Evolutionary conservation across 2,888 invertebrate species (phyloP).

Genomic region (Bombylius major): DNA sequence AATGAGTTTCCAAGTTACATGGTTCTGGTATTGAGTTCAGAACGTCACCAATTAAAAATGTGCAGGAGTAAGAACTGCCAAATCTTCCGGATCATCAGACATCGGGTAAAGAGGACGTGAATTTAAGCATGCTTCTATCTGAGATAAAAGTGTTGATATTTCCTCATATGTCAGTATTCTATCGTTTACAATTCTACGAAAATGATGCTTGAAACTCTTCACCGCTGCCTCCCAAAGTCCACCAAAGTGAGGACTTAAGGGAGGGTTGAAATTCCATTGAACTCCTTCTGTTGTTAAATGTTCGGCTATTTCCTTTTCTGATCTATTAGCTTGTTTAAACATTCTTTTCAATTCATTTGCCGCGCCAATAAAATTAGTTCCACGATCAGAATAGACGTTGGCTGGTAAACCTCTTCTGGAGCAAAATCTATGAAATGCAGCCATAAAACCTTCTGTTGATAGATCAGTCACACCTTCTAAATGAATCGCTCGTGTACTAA

Average conservation of each 20-base stretch:
- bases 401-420: background rate
- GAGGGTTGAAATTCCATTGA: slow-evolving; percentile 23
- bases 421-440: background rate
- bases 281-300: background rate
- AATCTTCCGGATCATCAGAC: background rate
- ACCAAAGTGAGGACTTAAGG: slow-evolving; percentile 21
- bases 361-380: background rate
- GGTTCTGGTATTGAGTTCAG: background rate
- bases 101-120: background rate
- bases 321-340: background rate
- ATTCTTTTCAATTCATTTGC: background rate
- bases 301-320: background rate
- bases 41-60: background rate
- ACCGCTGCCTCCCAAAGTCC: too few relatives aligned
- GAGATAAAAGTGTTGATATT: background rate
- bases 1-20: too few relatives aligned
- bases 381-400: background rate
- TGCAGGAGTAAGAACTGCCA: background rate
- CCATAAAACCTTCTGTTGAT: background rate
- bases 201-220: slow-evolving; percentile 9
- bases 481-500: background rate
- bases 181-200: background rate
- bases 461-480: background rate
- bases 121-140: slow-evolving; percentile 1
- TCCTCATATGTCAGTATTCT: slow-evolving; percentile 1